Percentiles rank a stretch among this genome's conserved stretches.
phyloP scores from a whole-genome alignment of 2,797 vertebrate genomes.

The Neosalanx taihuensis region DNA sequence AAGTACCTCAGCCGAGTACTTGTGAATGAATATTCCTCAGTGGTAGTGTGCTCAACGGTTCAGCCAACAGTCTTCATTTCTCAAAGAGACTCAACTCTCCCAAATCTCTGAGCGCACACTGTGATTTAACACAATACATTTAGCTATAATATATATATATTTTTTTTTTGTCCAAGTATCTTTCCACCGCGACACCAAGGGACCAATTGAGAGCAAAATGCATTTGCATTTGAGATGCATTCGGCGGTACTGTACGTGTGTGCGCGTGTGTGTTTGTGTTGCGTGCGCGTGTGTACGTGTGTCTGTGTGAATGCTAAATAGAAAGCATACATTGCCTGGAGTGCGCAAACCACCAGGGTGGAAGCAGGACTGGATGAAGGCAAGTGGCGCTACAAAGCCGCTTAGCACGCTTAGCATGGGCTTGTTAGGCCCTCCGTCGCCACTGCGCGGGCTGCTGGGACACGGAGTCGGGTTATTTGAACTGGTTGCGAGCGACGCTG shows the following conservation, averaged over 20 bases:
- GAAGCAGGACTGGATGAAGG: slow-evolving; percentile 58
- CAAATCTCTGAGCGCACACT: slow-evolving; percentile 59
- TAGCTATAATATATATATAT: slow-evolving; percentile 62
- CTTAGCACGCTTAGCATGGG: slow-evolving; percentile 70
- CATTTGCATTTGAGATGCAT: slow-evolving; percentile 62
- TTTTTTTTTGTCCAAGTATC: slow-evolving; percentile 71
- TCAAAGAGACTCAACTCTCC: slow-evolving; percentile 63
- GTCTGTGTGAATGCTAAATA: slow-evolving; percentile 42
- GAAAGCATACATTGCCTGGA: slow-evolving; percentile 68
- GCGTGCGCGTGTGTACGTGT: background rate
- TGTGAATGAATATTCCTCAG: slow-evolving; percentile 73
- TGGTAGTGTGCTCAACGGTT: background rate
- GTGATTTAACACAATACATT: slow-evolving; percentile 70
- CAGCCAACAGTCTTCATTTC: slow-evolving; percentile 28
- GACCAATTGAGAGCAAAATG: slow-evolving; percentile 78
- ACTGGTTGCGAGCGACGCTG: slow-evolving; percentile 67
- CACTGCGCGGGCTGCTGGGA: slow-evolving; percentile 63
- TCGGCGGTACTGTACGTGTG: slow-evolving; percentile 32
- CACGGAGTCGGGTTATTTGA: slow-evolving; percentile 69
- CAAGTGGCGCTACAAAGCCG: slow-evolving; percentile 66
- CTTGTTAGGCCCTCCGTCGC: slow-evolving; percentile 67
- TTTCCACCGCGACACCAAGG: slow-evolving; percentile 74
- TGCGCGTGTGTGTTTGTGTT: background rate
- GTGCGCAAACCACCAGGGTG: slow-evolving; percentile 74
- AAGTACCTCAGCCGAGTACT: slow-evolving; percentile 58